Percentiles rank a stretch among this genome's conserved stretches.
phyloP scores from a whole-genome alignment of 35 echinoderm and acorn worm genomes.

The Amphiura filiformis region DNA sequence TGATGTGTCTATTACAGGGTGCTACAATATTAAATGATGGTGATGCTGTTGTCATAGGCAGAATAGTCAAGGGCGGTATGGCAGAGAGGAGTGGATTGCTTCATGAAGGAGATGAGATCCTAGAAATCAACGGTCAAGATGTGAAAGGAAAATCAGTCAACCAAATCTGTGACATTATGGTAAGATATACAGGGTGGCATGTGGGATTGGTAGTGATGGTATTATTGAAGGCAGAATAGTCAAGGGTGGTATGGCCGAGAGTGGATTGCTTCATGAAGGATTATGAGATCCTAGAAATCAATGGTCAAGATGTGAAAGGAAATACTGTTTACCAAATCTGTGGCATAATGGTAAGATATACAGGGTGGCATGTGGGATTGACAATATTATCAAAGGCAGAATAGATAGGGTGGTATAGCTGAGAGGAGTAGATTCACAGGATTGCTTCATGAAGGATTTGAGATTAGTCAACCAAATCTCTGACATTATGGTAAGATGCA shows the following conservation, averaged over 20 bases:
- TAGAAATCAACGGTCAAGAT: constrained; percentile 87
- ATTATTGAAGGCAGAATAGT: constrained; percentile 88
- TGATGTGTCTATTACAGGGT: too few species aligned
- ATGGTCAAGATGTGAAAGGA: constrained; percentile 73
- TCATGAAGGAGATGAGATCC: constrained; percentile 91
- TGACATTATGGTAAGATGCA: constrained; percentile 87
- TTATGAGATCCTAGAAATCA: constrained; percentile 95
- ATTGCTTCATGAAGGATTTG: constrained; percentile 89
- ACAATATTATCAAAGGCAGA: constrained; percentile 78
- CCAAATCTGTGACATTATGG: constrained; percentile 93
- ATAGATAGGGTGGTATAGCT: constrained; percentile 90
- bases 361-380: too few species aligned
- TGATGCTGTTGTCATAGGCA: constrained; percentile 81
- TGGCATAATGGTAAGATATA: constrained; percentile 73
- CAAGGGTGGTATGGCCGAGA: constrained; percentile 90
- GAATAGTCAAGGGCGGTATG: constrained; percentile 91
- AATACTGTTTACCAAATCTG: constrained; percentile 91
- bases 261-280: constrained; percentile 92
- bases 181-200: constrained; percentile 26
- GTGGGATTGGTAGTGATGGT: constrained; percentile 68
- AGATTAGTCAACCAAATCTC: constrained; percentile 94
- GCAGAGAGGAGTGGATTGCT: constrained; percentile 93
- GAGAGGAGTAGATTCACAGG: constrained; percentile 97
- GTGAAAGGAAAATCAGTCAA: constrained; percentile 87
- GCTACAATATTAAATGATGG: constrained; percentile 89